These are phyloP conservation scores for Serranochromis macrocephalus DNA, from an alignment of 2,113 vertebrate species.

Conservation along the genomic window DNA sequence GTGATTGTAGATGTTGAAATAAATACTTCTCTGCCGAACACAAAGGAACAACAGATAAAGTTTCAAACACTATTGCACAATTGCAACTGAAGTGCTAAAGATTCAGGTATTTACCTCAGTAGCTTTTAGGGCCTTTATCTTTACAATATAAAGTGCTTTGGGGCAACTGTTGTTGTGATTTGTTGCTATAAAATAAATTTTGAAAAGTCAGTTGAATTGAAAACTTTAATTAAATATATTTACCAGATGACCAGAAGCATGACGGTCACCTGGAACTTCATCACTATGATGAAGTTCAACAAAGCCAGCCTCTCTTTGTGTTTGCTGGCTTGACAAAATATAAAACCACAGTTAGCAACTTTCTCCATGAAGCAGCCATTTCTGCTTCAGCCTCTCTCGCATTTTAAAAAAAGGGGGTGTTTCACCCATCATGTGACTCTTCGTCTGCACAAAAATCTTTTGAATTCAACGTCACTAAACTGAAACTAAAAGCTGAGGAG, in stretches of 20 bases:
- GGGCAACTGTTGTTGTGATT: not conserved
- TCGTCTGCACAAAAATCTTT: not conserved
- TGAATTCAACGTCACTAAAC: not conserved
- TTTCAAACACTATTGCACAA: not conserved
- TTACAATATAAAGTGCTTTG: not conserved
- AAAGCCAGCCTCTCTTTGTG: not conserved
- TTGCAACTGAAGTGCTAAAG: not conserved
- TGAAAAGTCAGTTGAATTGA: not conserved
- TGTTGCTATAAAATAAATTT: not conserved
- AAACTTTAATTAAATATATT: not conserved
- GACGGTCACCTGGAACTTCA: not conserved
- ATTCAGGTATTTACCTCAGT: not conserved
- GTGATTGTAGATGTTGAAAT: not conserved
- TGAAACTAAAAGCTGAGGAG: not conserved
- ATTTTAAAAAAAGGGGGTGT: not conserved
- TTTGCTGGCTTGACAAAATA: not conserved
- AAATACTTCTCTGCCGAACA: not conserved
- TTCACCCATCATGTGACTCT: not conserved
- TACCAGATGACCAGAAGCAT: not conserved
- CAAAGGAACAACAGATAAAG: not conserved
- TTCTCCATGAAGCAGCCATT: not conserved
- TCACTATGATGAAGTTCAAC: not conserved
- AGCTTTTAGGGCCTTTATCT: not conserved
- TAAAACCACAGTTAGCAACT: not conserved
- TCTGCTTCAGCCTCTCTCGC: not conserved